Conservation (phyloP, 2,113 vertebrate species). For the Colossoma macropomum region DNA sequence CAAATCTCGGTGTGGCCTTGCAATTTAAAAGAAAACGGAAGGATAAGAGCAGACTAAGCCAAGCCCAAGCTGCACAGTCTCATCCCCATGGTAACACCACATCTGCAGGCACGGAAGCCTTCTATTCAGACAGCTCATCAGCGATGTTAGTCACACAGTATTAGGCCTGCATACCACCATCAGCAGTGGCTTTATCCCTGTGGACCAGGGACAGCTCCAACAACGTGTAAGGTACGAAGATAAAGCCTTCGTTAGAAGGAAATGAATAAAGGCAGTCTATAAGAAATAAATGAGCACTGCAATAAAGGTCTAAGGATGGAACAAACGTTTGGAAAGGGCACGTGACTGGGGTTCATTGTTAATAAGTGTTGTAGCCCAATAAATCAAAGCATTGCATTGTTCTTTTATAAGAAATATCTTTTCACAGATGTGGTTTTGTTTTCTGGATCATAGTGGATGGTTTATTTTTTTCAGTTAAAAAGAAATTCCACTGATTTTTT, state of each 20-base stretch:
- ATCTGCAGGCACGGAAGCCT: conserved; percentile 52
- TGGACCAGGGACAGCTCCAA: conserved; percentile 16
- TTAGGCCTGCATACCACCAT: conserved; percentile 40
- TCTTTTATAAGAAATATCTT: background rate
- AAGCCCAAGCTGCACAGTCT: conserved; percentile 21
- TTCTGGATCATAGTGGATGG: background rate
- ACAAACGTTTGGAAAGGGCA: conserved; percentile 6
- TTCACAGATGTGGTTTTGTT: background rate
- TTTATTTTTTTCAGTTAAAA: too few species aligned
- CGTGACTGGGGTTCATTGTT: background rate
- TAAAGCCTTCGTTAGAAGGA: conserved; percentile 11
- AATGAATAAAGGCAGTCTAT: background rate
- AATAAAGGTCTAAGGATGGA: background rate
- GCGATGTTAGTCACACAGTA: conserved; percentile 55
- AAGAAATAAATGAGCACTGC: conserved; percentile 9
- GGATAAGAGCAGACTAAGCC: conserved; percentile 24
- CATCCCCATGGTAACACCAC: conserved; percentile 57
- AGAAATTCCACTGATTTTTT: too few species aligned
- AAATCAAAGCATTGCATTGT: conserved; percentile 16
- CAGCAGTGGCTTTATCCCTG: conserved; percentile 34
- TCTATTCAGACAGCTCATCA: conserved; percentile 56
- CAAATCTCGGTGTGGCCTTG: conserved; percentile 30
- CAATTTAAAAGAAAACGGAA: conserved; percentile 38
- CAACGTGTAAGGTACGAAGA: background rate
- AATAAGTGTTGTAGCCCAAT: conserved; percentile 3